A percentile compares a stretch with the other conserved stretches of the same genome.
phyloP scores from a whole-genome alignment of 2,888 invertebrate species.

The Habrosyne pyritoides region DNA sequence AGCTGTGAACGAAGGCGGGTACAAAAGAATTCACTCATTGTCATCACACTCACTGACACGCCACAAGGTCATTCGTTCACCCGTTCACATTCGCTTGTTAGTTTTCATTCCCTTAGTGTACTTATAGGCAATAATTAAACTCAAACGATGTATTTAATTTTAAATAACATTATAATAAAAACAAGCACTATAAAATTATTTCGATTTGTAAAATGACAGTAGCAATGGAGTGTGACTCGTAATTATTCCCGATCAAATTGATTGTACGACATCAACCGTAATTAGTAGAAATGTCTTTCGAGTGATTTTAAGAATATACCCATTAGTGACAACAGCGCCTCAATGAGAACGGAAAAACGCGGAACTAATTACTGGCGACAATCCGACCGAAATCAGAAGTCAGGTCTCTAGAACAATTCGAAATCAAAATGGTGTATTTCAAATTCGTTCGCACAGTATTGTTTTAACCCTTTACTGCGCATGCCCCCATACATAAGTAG shows the following conservation, averaged over 20 bases:
- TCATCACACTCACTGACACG: no score
- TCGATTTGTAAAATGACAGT: conserved; percentile 9
- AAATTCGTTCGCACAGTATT: conserved; percentile 34
- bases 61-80: no score
- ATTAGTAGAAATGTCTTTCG: conserved; percentile 17
- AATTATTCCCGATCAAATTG: not conserved
- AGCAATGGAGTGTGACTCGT: not conserved
- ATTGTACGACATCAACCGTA: not conserved
- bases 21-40: no score
- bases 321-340: conserved; percentile 41
- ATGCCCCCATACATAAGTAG: conserved; percentile 80
- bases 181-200: no score
- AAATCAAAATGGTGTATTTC: conserved; percentile 5
- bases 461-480: conserved; percentile 81
- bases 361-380: conserved; percentile 53
- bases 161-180: no score
- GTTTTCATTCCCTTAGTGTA: no score
- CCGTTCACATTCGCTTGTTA: no score
- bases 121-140: no score
- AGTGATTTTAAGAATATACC: conserved; percentile 31
- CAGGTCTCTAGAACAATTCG: conserved; percentile 9
- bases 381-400: conserved; percentile 37
- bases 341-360: conserved; percentile 46
- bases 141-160: no score
- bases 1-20: no score